Conservation (phyloP, 2,113 vertebrate species). For the Trachemys scripta region DNA sequence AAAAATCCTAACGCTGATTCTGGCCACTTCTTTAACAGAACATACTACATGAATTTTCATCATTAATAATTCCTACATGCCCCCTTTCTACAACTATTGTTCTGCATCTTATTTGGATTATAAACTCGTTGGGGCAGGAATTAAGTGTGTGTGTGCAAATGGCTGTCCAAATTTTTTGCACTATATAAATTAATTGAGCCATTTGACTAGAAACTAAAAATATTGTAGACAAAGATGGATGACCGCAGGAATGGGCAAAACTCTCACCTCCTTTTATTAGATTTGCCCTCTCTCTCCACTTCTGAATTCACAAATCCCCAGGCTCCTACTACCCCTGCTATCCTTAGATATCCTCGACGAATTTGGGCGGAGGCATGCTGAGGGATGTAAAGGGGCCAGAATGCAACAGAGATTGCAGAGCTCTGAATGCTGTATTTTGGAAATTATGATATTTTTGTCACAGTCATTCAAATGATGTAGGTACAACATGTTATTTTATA, state of each 20-base stretch:
- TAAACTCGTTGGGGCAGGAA: fast-evolving
- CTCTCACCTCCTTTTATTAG: neutral
- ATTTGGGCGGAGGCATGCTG: neutral
- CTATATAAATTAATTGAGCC: neutral
- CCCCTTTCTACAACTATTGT: neutral
- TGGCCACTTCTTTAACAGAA: too few relatives aligned
- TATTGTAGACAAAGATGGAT: too few relatives aligned
- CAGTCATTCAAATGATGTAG: neutral
- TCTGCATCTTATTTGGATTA: too few relatives aligned
- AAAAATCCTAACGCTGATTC: fast-evolving
- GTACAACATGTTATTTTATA: neutral
- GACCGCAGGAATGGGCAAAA: too few relatives aligned
- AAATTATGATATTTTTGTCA: neutral
- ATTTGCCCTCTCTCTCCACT: neutral
- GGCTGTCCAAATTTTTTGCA: neutral
- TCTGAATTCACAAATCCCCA: neutral
- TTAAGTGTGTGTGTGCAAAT: fast-evolving
- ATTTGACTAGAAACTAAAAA: too few relatives aligned
- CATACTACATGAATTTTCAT: neutral
- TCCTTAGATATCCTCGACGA: neutral
- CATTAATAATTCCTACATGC: neutral
- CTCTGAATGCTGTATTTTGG: neutral
- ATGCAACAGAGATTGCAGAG: neutral
- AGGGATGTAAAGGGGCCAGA: neutral
- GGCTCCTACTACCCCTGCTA: neutral